Conservation (phyloP, 2,113 vertebrate species). For the Synchiropus splendidus region DNA sequence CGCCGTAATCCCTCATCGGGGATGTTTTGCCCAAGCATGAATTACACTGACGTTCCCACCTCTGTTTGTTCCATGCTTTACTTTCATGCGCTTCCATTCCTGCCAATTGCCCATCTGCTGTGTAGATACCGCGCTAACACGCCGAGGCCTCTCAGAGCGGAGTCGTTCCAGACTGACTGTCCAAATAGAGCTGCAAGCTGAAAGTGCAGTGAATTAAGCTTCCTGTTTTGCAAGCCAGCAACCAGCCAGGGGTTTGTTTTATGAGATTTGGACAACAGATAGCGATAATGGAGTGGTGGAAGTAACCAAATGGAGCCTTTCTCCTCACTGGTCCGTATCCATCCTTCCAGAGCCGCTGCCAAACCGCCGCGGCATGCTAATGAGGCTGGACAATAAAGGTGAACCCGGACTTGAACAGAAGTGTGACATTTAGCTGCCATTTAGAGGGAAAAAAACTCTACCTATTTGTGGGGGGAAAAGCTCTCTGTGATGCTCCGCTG, state of each 20-base stretch:
- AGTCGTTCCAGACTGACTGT: conserved; percentile 27
- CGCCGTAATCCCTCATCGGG: conserved; percentile 6
- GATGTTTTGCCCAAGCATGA: conserved; percentile 23
- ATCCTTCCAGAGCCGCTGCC: conserved; percentile 17
- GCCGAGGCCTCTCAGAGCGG: conserved; percentile 17
- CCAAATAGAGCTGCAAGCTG: conserved; percentile 19
- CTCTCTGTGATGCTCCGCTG: conserved; percentile 28
- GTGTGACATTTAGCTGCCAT: conserved; percentile 68
- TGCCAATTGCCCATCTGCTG: conserved; percentile 40
- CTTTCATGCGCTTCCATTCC: conserved; percentile 18
- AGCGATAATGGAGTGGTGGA: conserved; percentile 32
- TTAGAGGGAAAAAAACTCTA: conserved; percentile 49
- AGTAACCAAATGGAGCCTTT: conserved; percentile 42
- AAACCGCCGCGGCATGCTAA: conserved; percentile 52
- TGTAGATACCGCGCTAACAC: conserved; percentile 23
- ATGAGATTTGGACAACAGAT: conserved; percentile 36
- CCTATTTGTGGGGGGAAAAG: conserved; percentile 42
- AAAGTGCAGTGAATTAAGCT: conserved; percentile 32
- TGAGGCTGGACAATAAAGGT: conserved; percentile 56
- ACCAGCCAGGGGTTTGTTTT: conserved; percentile 39
- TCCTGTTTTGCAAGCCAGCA: conserved; percentile 36
- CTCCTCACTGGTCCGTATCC: conserved; percentile 26
- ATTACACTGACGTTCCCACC: conserved; percentile 23
- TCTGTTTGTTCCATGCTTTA: conserved; percentile 17
- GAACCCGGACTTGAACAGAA: conserved; percentile 57